Base-by-base conservation (phyloP, 1,140 invertebrate species). In the Scaptomyza pallida region DNA sequence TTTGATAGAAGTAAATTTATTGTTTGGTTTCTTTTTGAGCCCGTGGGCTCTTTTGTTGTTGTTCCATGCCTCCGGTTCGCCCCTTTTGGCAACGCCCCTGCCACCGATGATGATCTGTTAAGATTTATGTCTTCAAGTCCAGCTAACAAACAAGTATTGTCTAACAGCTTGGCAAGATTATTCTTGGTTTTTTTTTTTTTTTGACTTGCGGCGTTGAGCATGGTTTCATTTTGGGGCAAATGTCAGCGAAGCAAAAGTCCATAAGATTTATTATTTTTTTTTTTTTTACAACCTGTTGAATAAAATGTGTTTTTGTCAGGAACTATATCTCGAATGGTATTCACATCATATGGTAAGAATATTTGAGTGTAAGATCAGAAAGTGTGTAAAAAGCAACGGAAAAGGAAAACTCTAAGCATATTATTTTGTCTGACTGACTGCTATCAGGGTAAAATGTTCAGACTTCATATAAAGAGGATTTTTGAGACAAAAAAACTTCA, bases 71-170 rank as follows among this genome's bases (percentile, higher is more conserved):
- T 12, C 19, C n/a, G 30, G 30, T n/a, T 51, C 48, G 12, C 44
- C 59, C 16, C 40, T 19, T n/a, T 30, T 41, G 19, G 52, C 55
- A 45, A 26, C 26, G 16, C 64, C 70, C 40, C 61, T 61, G 33
- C 13, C 33, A 37, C 10, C n/a, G 54, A 30, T 30, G 8, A 30
- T 30, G 26, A 30, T 30, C 26, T 30, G 26, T 76, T 48, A 69
- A 81, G 78, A 81, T 81, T 81, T 81, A 80, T 80, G 78, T 80
- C 68, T 72, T 55, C 78, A 45, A 80, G 71, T 65, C 77, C 59
- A 62, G 60, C 76, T 59, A 79, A 79, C 72, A 81, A 81, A 81
- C 73, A 81, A 63, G 78, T 71, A 73, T 81, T 81, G 69, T 81
- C 65, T 73, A 63, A 52, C 62, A 54, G 47, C 55, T 60, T 54